These are phyloP conservation scores for Formicarius rufipectus DNA, from an alignment of 2,113 vertebrate species.

Conservation along the genomic window DNA sequence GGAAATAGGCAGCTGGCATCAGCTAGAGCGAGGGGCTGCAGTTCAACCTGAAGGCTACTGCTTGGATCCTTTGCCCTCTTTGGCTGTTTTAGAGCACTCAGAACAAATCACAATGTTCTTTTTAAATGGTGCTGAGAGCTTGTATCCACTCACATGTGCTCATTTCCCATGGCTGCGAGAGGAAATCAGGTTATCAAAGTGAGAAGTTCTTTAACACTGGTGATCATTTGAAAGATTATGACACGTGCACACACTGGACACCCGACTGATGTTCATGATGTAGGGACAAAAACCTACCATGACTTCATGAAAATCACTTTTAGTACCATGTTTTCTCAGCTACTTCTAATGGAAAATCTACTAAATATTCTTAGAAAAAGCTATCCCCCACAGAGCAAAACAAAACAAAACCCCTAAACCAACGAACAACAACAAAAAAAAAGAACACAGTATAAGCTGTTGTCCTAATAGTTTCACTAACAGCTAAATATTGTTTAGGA, in stretches of 20 bases:
- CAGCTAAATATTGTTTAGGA: neutral
- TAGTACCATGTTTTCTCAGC: neutral
- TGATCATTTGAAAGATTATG: rapidly evolving
- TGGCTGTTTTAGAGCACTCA: neutral
- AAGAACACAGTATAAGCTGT: neutral
- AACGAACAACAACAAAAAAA: neutral
- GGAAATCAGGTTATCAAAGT: neutral
- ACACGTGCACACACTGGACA: rapidly evolving
- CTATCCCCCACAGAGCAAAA: neutral
- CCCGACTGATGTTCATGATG: neutral
- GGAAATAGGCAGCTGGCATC: neutral
- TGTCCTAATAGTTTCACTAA: neutral
- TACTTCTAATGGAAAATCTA: neutral
- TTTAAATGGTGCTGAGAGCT: neutral
- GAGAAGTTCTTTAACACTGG: neutral
- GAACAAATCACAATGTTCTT: neutral
- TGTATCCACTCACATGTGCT: rapidly evolving
- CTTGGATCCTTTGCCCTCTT: neutral
- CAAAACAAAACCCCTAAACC: neutral
- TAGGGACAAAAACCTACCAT: neutral
- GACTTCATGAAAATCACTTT: neutral
- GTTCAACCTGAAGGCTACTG: neutral
- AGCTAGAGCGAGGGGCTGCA: rapidly evolving
- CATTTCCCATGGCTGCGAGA: neutral
- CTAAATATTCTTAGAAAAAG: neutral